Base-by-base conservation (phyloP, 1,140 invertebrate genomes). In the Ceratosolen fusciceps region DNA sequence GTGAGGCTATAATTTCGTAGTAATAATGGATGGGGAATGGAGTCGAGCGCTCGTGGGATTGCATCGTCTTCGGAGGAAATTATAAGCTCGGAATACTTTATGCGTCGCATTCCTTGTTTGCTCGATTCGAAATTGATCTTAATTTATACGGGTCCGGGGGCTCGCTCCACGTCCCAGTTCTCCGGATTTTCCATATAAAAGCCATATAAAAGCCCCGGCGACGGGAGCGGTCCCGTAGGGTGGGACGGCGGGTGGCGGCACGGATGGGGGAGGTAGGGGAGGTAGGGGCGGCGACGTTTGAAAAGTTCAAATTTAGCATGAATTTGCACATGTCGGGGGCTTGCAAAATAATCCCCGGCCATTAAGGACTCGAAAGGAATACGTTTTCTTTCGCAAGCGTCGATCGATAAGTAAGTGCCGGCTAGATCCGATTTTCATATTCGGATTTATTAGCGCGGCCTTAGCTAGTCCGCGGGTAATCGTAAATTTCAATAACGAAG, bases 401-500 rank as follows among this genome's bases (percentile, higher is more conserved):
- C 60, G 12, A 47, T 34, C n/a, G 24, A 34, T 31, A 52, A 49
- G 49, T 31, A 65, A 49, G 60, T 39, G 54, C 37, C n/a, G 1
- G 56, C 54, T 24, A 67, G 68, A 76, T 76, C 47, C 21, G 68
- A 76, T 75, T 67, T 67, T 52, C 62, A 65, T 60, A 60, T 70
- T 49, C 34, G 60, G 39, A 70, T 47, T 52, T 49, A 72, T 72
- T 34, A 72, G 47, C 37, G 31, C 26, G 29, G 21, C 0, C 62
- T n/a, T 49, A 19, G 19, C n/a, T 8, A n/a, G 47, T 2, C 70
- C 24, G 70, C 16, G 3, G 14, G 31, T 52, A 70, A 77, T 77
- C 76, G 37, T 70, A 77, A 77, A 77, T 77, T 77, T 71, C 49
- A 77, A 77, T 77, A 77, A 77, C 76, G 76, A 77, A 71, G 49